Evolutionary conservation across 1,140 invertebrate species (phyloP), one percentile per base, ranked within the genome.

Genomic region (Sipha flava): DNA sequence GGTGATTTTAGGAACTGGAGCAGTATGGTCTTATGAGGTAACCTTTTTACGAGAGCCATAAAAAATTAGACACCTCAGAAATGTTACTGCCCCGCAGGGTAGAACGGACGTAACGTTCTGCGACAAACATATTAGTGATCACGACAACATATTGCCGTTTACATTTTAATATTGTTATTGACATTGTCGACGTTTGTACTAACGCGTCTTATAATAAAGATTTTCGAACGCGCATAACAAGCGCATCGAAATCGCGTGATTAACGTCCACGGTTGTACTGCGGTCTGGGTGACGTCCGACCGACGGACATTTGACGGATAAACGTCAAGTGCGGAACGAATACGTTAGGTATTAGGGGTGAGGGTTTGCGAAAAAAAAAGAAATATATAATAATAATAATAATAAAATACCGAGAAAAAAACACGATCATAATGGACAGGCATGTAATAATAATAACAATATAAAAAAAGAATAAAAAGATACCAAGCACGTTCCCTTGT

Each of bases 291-390:
- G 37, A n/a, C 4, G n/a, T n/a, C n/a, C n/a, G 34, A 21, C 18
- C 9, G n/a, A 7, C 21, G 52, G 23, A 12, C 73, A 37, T 77
- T 77, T 77, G 73, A 77, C 52, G 34, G 49, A 40, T 34, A 37
- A 54, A 59, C 52, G 73, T 77, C 73, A 77, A 77, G 73, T 77
- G 73, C 26, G 73, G 73, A 77, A 77, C 73, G 73, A 77, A 77
- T 77, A 77, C 3, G 40, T n/a, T 34, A 49, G 49, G 18, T 26
- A 29, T 34, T 62, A 31, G 2, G n/a, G 21, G 26, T 9, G 23
- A 16, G 40, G 16, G 16, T 21, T 29, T 6, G 23, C 7, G 2
- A 1, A 47, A 29, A 9, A 40, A 21, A 64, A 29, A n/a, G 47
- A 45, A 45, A 77, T n/a, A 40, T 40, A 40, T 9, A 52, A 21